Base-by-base conservation (phyloP, 2,113 vertebrate genomes). In the Chamaetylas fuelleborni region DNA sequence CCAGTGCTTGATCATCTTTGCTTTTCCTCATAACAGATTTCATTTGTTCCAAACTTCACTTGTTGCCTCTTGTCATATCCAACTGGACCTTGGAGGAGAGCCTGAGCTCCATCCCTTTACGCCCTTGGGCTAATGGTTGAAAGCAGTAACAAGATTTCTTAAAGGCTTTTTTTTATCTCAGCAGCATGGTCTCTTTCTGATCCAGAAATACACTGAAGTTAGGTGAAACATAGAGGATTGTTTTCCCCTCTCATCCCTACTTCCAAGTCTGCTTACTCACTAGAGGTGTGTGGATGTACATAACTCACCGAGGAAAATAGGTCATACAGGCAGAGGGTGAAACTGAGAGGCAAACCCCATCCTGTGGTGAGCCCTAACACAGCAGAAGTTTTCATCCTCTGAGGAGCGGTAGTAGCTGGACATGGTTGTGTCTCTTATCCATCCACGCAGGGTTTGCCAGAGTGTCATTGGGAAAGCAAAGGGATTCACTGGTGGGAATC, bases 51-150 rank as follows among this genome's bases (percentile, higher is more conserved):
- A 38, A 6, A 16, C 26, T 48, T 36, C 8, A 11, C 4, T 78
- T 64, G 48, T 53, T 84, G 25, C 42, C 20, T 65, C 8, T 54
- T 73, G 25, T 60, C 19, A 5, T 62, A 53, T 40, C 56, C 28
- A 36, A 18, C 0, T 3, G 1, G 29, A 50, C 23, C 25, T 36
- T 2, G 4, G 26, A 8, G 23, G 62, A 43, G 33, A 81, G 36
- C 42, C 18, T 61, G 62, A 31, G 12, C 25, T 86, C 28, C 24
- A 36, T 79, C 34, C 54, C 31, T 67, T 71, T 76, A 2, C 8
- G 19, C 11, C 11, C 9, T 73, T 0, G 0, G 15, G 12, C 18
- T 7, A 18, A 31, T 72, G 9, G 29, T 26, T 77, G 31, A 51
- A 56, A 48, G 29, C 40, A 51, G 14, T 91, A 58, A 42, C 5